These are phyloP conservation scores for Streptopelia turtur DNA, from an alignment of 2,797 vertebrate genomes.

Conservation along the genomic window DNA sequence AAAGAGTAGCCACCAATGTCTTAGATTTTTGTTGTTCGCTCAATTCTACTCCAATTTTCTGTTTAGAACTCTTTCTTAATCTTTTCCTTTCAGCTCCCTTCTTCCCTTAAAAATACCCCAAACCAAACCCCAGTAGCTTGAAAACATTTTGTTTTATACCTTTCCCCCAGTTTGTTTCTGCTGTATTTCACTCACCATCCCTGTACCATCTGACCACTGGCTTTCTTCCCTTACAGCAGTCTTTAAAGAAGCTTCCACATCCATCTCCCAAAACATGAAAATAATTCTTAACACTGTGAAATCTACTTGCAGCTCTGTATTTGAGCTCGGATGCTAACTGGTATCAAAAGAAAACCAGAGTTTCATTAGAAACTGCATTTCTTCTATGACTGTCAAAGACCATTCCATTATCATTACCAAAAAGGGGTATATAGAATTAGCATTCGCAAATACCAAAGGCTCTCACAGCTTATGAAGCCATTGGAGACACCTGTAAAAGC, in stretches of 20 bases:
- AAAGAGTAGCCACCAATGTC: not conserved
- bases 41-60: not conserved
- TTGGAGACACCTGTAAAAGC: not conserved
- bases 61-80: not conserved
- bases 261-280: not conserved
- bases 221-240: not conserved
- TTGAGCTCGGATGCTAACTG: not conserved
- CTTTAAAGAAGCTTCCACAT: not conserved
- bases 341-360: not conserved
- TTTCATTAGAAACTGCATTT: not conserved
- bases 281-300: not conserved
- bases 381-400: not conserved
- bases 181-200: not conserved
- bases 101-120: not conserved
- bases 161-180: not conserved
- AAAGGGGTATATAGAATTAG: not conserved
- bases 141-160: not conserved
- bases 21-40: not conserved
- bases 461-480: not conserved
- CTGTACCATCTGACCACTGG: not conserved
- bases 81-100: not conserved
- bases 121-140: not conserved
- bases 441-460: not conserved
- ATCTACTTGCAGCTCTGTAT: not conserved
- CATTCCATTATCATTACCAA: not conserved